Evolutionary conservation across 23 tunicate genomes (phyloP).

Genomic region (Phallusia fumigata): DNA sequence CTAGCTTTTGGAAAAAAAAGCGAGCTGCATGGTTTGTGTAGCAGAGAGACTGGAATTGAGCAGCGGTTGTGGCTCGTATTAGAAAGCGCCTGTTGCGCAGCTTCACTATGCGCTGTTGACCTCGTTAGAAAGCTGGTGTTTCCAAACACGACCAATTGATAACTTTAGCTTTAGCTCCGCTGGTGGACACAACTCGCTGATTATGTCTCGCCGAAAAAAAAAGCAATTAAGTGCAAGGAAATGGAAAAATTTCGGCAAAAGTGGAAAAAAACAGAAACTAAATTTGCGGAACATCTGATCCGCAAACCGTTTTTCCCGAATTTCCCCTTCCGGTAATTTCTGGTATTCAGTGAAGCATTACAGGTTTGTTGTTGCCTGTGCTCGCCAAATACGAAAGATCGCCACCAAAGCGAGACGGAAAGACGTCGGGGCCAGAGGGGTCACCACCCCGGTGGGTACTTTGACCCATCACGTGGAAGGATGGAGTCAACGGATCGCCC

Average conservation of each 20-base stretch:
- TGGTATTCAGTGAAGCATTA: constrained; percentile 42
- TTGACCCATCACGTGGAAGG: constrained; percentile 47
- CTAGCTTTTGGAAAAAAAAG: too few species aligned
- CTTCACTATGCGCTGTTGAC: too few species aligned
- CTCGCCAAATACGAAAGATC: constrained; percentile 45
- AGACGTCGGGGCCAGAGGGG: constrained; percentile 20
- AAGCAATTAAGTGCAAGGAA: too few species aligned
- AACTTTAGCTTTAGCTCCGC: too few species aligned
- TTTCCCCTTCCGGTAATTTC: not conserved
- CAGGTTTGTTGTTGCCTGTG: constrained; percentile 64
- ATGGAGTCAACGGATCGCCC: not conserved
- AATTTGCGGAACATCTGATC: not conserved
- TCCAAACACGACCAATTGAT: too few species aligned
- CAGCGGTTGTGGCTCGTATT: too few species aligned
- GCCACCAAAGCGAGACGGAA: constrained; percentile 38
- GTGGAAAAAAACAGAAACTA: not conserved
- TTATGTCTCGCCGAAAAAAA: too few species aligned
- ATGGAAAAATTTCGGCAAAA: not conserved
- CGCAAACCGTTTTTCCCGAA: not conserved
- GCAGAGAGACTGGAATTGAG: too few species aligned
- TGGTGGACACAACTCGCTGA: too few species aligned
- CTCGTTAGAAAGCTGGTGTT: too few species aligned
- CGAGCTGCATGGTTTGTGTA: too few species aligned
- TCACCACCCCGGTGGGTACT: constrained; percentile 16
- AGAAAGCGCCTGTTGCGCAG: too few species aligned